Evolutionary conservation across 2,113 vertebrate species (phyloP).

Genomic region (Trachemys scripta): DNA sequence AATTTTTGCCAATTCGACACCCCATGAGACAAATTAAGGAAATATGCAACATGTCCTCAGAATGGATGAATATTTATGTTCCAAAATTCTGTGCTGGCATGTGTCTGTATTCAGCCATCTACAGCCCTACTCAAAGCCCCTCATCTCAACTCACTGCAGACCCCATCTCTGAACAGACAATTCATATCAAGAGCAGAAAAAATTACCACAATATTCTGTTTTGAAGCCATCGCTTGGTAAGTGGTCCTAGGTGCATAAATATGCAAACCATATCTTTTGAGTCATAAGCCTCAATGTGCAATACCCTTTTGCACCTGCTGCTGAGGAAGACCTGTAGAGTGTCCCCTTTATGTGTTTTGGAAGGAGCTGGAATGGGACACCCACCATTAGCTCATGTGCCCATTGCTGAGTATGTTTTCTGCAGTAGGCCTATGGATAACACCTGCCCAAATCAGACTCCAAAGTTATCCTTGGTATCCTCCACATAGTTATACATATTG

Average conservation of each 20-base stretch:
- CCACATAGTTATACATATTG: background rate
- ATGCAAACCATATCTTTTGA: background rate
- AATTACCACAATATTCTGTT: background rate
- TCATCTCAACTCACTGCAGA: background rate
- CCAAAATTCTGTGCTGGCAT: fast-evolving
- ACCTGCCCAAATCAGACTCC: background rate
- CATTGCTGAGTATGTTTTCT: background rate
- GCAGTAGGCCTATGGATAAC: background rate
- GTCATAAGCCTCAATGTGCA: background rate
- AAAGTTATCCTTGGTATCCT: background rate
- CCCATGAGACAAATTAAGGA: conserved; percentile 9
- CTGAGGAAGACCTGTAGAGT: background rate
- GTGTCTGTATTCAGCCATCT: background rate
- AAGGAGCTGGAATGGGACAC: background rate
- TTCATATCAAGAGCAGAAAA: background rate
- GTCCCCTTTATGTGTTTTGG: background rate
- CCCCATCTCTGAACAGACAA: background rate
- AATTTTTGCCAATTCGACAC: conserved; percentile 25
- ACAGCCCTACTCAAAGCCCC: background rate
- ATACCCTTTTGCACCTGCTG: background rate
- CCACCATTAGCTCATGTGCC: background rate
- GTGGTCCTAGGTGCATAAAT: background rate
- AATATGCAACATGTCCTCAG: conserved; percentile 11
- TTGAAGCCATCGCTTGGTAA: background rate
- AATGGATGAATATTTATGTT: background rate